phyloP scores from a whole-genome alignment of 2,888 invertebrate genomes.

The Ypsolopha sequella region DNA sequence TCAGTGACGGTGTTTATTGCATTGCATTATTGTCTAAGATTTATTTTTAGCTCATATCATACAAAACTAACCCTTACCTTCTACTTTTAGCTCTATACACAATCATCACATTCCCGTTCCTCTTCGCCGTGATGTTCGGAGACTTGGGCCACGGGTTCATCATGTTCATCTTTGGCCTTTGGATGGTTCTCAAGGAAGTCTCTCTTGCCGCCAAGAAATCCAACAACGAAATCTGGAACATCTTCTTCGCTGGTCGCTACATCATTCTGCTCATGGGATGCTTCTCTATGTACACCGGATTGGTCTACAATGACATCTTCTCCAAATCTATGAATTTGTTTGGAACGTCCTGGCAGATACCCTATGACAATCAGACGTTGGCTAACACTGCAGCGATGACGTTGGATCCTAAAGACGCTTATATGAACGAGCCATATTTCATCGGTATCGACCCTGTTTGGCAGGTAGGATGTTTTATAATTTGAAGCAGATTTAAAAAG shows the following conservation, averaged over 20 bases:
- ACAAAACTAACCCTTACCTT: background rate
- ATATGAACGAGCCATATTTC: constrained; percentile 81
- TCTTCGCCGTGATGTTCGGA: constrained; percentile 97
- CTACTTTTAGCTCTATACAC: constrained; percentile 80
- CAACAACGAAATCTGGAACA: constrained; percentile 94
- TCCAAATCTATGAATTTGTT: constrained; percentile 97
- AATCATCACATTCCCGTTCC: constrained; percentile 93
- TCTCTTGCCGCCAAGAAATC: constrained; percentile 77
- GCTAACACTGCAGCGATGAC: constrained; percentile 59
- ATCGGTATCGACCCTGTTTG: constrained; percentile 88
- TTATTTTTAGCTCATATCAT: too few species aligned
- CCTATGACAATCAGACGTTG: constrained; percentile 68
- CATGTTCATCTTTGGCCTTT: constrained; percentile 83
- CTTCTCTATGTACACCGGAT: constrained; percentile 98
- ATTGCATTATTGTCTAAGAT: too few species aligned
- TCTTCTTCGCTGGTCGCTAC: constrained; percentile 98
- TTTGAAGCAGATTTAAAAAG: constrained; percentile 4
- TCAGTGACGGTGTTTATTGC: too few species aligned
- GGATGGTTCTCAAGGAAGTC: constrained; percentile 86
- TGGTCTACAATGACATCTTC: constrained; percentile 98
- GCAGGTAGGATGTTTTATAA: constrained; percentile 64
- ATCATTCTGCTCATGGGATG: constrained; percentile 97
- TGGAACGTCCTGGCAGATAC: constrained; percentile 85
- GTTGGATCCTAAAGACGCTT: constrained; percentile 74
- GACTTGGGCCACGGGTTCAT: constrained; percentile 92